These are phyloP conservation scores for Heterodera filipjevi DNA, from an alignment of 2,888 invertebrate genomes.

Conservation along the genomic window DNA sequence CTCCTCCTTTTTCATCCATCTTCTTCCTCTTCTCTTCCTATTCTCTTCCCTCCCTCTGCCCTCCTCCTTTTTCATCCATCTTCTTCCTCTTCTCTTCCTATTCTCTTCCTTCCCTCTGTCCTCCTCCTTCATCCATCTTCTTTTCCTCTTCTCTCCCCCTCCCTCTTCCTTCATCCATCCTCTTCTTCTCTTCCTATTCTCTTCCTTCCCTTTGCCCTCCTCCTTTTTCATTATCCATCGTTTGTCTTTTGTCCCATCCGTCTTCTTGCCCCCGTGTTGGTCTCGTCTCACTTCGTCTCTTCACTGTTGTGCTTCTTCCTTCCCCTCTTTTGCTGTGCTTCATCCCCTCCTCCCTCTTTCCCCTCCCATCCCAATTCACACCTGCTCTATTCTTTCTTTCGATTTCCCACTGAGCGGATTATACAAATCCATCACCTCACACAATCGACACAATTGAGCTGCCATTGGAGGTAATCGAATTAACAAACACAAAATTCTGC, in stretches of 20 bases:
- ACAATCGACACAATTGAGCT: slow-evolving; percentile 7
- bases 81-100: too few relatives aligned
- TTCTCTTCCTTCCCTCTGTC: too few relatives aligned
- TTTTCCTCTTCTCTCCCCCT: too few relatives aligned
- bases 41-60: too few relatives aligned
- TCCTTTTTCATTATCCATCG: not conserved
- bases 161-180: too few relatives aligned
- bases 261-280: not conserved
- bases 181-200: not conserved
- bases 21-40: too few relatives aligned
- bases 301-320: not conserved
- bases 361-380: not conserved
- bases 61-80: too few relatives aligned
- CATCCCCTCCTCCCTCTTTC: not conserved
- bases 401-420: slow-evolving; percentile 9
- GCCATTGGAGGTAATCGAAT: slow-evolving; percentile 9
- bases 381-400: not conserved
- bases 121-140: too few relatives aligned
- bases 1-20: too few relatives aligned
- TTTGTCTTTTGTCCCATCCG: not conserved
- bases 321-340: not conserved
- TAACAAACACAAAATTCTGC: slow-evolving; percentile 9
- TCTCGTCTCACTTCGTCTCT: too few relatives aligned
- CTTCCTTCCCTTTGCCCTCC: not conserved
- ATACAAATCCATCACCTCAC: slow-evolving; percentile 12